phyloP scores from a whole-genome alignment of 1,140 invertebrate species.

The Pachyrhynchus sulphureomaculatus region DNA sequence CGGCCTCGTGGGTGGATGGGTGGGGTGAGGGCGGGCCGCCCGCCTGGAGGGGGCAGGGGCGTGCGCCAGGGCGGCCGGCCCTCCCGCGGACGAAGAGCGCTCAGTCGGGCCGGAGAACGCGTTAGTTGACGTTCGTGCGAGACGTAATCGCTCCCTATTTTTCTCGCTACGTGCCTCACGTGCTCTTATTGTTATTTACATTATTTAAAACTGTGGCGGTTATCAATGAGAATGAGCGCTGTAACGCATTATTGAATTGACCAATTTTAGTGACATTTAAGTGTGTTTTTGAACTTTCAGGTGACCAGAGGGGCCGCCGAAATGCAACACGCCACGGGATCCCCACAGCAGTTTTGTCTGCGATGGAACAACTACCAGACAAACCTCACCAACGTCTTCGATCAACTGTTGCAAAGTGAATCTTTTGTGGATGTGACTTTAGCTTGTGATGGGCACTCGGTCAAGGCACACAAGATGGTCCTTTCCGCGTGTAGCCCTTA shows the following conservation, averaged over 20 bases:
- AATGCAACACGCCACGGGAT: conserved; percentile 48
- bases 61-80: conserved; percentile 48
- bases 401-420: conserved; percentile 86
- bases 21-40: conserved; percentile 42
- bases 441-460: conserved; percentile 85
- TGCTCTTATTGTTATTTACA: conserved; percentile 18
- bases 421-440: conserved; percentile 90
- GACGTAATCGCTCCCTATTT: conserved; percentile 13
- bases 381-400: conserved; percentile 88
- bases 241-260: neutral
- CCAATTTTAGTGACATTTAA: conserved; percentile 26
- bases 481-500: conserved; percentile 90
- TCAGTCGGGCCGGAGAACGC: conserved; percentile 34
- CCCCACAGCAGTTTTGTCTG: conserved; percentile 68
- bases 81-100: conserved; percentile 36
- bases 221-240: neutral
- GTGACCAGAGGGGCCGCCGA: conserved; percentile 25
- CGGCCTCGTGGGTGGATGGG: conserved; percentile 47
- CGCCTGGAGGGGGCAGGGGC: conserved; percentile 45
- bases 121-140: conserved; percentile 18
- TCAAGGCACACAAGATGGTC: conserved; percentile 92
- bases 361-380: conserved; percentile 94
- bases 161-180: conserved; percentile 23
- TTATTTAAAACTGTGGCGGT: neutral
- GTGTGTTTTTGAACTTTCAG: conserved; percentile 33